A percentile compares a stretch with the other conserved stretches of the same genome.
Conservation (phyloP, 2,888 invertebrate species). For the Synergus laeviventris region DNA sequence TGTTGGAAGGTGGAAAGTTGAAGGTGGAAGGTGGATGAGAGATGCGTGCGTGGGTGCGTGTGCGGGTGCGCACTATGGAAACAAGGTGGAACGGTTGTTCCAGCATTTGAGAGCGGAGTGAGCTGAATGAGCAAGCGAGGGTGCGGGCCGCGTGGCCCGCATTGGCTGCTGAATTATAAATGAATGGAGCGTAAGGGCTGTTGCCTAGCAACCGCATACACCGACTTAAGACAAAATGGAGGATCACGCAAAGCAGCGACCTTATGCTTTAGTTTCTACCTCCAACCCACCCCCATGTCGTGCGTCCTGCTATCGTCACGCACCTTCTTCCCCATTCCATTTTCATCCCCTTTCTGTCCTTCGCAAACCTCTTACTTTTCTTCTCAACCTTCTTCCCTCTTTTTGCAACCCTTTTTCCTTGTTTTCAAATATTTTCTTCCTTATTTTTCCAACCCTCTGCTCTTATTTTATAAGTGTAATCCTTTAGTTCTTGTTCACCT, state of each 20-base stretch:
- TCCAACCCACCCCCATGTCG: slow-evolving; percentile 51
- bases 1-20: slow-evolving; percentile 39
- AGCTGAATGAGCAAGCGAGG: slow-evolving; percentile 60
- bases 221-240: slow-evolving; percentile 76
- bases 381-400: background rate
- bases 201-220: slow-evolving; percentile 75
- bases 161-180: slow-evolving; percentile 76
- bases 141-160: slow-evolving; percentile 75
- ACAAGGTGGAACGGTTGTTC: slow-evolving; percentile 59
- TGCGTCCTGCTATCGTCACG: slow-evolving; percentile 49
- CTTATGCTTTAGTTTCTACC: slow-evolving; percentile 46
- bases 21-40: slow-evolving; percentile 45
- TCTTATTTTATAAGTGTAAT: background rate
- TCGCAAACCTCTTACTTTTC: slow-evolving; percentile 39
- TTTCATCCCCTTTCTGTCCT: slow-evolving; percentile 16
- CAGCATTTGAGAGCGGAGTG: slow-evolving; percentile 63
- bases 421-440: background rate
- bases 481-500: background rate
- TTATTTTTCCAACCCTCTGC: background rate
- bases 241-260: slow-evolving; percentile 66
- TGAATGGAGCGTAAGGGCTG: slow-evolving; percentile 76
- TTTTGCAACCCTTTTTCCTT: slow-evolving; percentile 1
- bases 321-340: slow-evolving; percentile 46
- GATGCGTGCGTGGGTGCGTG: slow-evolving; percentile 54
- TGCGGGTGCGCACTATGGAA: slow-evolving; percentile 14